Base-by-base conservation (phyloP, 1,140 invertebrate species). In the Sinonovacula constricta region DNA sequence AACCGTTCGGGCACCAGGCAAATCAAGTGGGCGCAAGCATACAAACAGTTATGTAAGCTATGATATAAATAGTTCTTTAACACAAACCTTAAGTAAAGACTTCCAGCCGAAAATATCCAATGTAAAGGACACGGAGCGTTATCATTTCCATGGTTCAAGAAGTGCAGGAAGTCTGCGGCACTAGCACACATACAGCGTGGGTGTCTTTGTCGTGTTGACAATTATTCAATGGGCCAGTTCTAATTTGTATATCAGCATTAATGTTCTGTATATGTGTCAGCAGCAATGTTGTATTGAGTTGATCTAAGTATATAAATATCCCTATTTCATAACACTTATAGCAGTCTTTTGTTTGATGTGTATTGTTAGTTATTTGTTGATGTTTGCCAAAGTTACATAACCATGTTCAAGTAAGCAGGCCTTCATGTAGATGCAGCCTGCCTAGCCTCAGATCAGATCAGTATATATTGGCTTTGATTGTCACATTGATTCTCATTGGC, bases 51-150 rank as follows among this genome's bases (percentile, higher is more conserved):
- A 75, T 26, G 71, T 75, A 24, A 75, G 59, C 26, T 75, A 75
- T 54, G 71, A 75, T 65, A 75, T 75, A 53, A 75, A 75, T 51
- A 75, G 60, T 51, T 49, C 71, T 2, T 65, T 75, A 39, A 75
- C 71, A 26, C 36, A 75, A 33, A 65, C 71, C 24, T 45, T 75
- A 24, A 60, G 54, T 10, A 65, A 51, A 36, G 71, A 75, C 5
- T 1, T 59, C 26, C 49, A 34, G 15, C 3, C 22, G n/a, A 34
- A 22, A 45, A 22, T 10, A 28, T 51, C 15, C 49, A 33, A 34
- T 57, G 54, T 26, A 31, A 26, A 22, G 28, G 53, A 14, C 45
- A 30, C 31, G n/a, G 57, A 45, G 45, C 71, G 65, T 3, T 53
- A 60, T 51, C 30, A 31, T 62, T 63, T 75, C 71, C 59, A 65